These are phyloP conservation scores for Barbus barbus DNA, from an alignment of 2,113 vertebrate genomes.

Conservation along the genomic window DNA sequence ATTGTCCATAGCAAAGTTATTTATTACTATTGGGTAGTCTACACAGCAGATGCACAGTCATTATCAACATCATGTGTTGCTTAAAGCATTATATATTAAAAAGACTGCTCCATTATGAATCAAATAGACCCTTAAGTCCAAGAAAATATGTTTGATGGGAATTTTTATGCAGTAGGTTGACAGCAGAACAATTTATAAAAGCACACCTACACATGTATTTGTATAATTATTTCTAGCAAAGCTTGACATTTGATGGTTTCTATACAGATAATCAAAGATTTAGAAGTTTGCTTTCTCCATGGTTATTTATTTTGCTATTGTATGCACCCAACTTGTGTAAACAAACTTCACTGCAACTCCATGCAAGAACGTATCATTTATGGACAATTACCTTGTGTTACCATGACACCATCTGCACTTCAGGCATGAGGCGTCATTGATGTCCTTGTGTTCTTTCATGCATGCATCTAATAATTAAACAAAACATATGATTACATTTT, in stretches of 20 bases:
- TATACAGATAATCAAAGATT: not conserved
- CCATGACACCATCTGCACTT: constrained; percentile 7
- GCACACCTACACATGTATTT: not conserved
- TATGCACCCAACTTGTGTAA: not conserved
- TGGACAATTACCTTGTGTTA: constrained; percentile 6
- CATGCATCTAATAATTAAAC: not conserved
- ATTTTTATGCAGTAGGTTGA: not conserved
- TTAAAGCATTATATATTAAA: not conserved
- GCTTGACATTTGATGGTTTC: not conserved
- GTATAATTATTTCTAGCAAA: not conserved
- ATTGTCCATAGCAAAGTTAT: not conserved
- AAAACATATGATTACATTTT: not conserved
- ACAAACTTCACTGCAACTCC: not conserved
- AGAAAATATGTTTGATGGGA: not conserved
- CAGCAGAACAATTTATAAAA: not conserved
- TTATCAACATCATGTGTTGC: not conserved
- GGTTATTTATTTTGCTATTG: not conserved
- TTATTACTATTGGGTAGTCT: not conserved
- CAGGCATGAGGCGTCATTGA: not conserved
- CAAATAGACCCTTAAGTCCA: not conserved
- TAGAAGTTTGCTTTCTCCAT: not conserved
- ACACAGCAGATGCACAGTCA: not conserved
- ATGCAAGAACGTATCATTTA: not conserved
- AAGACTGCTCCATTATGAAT: not conserved
- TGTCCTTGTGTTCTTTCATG: not conserved